These are phyloP conservation scores for Sinotaia quadrata DNA, from an alignment of 2,888 invertebrate genomes.

Conservation along the genomic window DNA sequence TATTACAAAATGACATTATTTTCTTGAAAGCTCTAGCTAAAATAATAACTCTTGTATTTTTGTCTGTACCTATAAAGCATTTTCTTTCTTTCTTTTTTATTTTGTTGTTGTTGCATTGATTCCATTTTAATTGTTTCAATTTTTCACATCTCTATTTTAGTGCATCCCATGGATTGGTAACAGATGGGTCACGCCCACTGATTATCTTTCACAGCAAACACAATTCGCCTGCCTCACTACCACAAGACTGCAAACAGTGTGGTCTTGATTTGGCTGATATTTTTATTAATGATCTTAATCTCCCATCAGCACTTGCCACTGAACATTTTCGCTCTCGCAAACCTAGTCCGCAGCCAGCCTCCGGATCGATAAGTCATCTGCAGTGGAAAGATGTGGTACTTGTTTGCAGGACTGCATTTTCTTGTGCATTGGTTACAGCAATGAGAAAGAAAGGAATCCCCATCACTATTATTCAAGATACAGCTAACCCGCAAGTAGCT, in stretches of 20 bases:
- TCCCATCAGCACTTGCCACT: background rate
- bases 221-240: background rate
- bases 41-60: no score
- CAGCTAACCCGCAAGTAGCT: conserved; percentile 20
- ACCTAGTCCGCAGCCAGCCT: background rate
- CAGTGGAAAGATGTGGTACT: conserved; percentile 30
- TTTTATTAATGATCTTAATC: conserved; percentile 17
- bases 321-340: background rate
- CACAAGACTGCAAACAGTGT: conserved; percentile 25
- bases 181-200: conserved; percentile 30
- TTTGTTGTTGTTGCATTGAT: no score
- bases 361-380: background rate
- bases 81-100: no score
- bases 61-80: no score
- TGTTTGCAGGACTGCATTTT: conserved; percentile 9
- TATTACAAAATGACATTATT: no score
- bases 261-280: conserved; percentile 18
- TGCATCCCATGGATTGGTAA: conserved; percentile 21
- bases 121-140: no score
- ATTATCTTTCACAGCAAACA: conserved; percentile 33
- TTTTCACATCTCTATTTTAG: no score
- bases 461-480: conserved; percentile 12
- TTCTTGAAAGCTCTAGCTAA: no score
- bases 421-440: conserved; percentile 5
- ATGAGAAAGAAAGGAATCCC: conserved; percentile 19